phyloP scores from a whole-genome alignment of 2,888 invertebrate species.

The Papilio protenor region DNA sequence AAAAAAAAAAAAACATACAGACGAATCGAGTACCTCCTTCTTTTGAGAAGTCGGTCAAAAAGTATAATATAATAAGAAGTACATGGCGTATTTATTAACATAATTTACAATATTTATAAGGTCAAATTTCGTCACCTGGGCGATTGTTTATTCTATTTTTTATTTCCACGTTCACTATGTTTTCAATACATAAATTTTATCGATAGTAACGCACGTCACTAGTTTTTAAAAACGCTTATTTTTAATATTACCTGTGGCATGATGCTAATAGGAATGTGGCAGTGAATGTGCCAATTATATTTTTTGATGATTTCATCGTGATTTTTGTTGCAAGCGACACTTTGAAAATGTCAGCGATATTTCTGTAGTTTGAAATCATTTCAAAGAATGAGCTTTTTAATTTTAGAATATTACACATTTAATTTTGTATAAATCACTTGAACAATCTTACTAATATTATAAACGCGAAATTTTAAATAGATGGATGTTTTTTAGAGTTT shows the following conservation, averaged over 20 bases:
- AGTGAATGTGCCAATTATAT: constrained; percentile 10
- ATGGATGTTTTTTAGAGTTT: neutral
- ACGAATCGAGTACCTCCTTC: too few species aligned
- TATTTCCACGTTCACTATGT: too few species aligned
- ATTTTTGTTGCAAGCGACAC: constrained; percentile 13
- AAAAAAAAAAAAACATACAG: too few species aligned
- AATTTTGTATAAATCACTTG: neutral
- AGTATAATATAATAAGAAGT: too few species aligned
- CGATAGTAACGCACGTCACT: constrained; percentile 25
- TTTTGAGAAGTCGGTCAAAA: too few species aligned
- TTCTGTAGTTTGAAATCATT: constrained; percentile 3
- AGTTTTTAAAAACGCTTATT: constrained; percentile 18
- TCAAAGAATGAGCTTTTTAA: neutral
- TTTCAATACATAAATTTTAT: neutral
- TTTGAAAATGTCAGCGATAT: neutral
- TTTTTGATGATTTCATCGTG: constrained; percentile 1
- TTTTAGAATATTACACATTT: constrained; percentile 1
- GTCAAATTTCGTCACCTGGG: too few species aligned
- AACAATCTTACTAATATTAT: neutral
- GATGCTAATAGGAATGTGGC: neutral
- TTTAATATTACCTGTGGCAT: neutral
- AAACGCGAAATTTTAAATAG: neutral
- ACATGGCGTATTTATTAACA: too few species aligned
- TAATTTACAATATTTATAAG: neutral
- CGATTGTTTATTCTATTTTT: too few species aligned